Base-by-base conservation (phyloP, 2,113 vertebrate genomes). In the Larimichthys polyactis region DNA sequence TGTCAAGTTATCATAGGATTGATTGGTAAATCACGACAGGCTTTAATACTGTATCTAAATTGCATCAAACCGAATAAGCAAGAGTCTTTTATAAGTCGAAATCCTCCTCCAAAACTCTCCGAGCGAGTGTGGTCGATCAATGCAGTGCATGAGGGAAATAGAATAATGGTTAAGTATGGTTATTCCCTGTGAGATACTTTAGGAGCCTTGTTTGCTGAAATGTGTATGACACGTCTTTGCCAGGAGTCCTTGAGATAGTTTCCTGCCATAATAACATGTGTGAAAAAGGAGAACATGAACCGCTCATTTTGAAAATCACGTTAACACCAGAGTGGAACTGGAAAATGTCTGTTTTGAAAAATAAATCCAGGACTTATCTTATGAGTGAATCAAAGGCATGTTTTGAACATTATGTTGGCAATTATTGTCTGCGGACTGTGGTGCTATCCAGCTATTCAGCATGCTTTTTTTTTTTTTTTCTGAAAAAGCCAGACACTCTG, bases 301-400 rank as follows among this genome's bases (percentile, higher is more conserved):
- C 32, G 32, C 71, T 92, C 85, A 88, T 90, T 92, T 89, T 81
- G 27, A 75, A 87, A 91, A 92, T 88, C 84, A 84, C 32, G 73
- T 89, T 85, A 90, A 94, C 89, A 89, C 79, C 68, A 83, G 59
- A 92, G 85, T 85, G 79, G 90, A 90, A 87, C 92, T 94, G 93
- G 91, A 95, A 95, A 94, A 91, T 92, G 82, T 95, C 89, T 90
- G 72, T 88, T 93, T 90, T 90, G 88, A 91, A 87, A 88, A 79
- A 85, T 82, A 86, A 91, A 87, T 78, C 85, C 85, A 17, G 60
- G 86, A 75, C 72, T 89, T 93, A 90, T 91, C 82, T 91, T 86
- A 81, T 85, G 90, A 90, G 81, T 49, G 75, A 90, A 89, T 93
- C 90, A 94, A 92, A 91, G 89, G 76, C 79, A 91, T 88, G 73